Evolutionary conservation across 2,797 vertebrate species (phyloP), one percentile per base, ranked within the genome.

Genomic region (Darevskia nairensis): DNA sequence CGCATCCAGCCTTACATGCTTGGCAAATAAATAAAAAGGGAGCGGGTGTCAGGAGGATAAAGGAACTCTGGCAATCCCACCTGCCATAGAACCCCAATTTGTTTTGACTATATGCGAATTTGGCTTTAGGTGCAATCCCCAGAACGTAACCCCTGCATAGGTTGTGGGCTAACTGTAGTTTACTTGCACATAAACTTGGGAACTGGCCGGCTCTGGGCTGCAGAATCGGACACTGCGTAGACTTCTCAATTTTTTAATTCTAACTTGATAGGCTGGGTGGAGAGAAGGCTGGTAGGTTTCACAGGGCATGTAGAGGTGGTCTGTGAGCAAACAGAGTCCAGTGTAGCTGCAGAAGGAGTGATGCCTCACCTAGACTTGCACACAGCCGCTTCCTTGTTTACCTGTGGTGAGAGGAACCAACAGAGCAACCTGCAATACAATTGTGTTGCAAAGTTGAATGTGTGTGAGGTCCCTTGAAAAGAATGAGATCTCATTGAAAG

Each of bases 121-220:
- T 50, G 3, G 11, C 11, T 50, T 50, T 50, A 13, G 50, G 50
- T 50, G 11, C 50, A 50, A 50, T 13, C 11, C 50, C 50, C 50
- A 3, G 50, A 50, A 50, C 0, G 11, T 50, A 50, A 50, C 11
- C 11, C 11, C 11, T 50, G 50, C 0, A 3, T 1, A 50, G 3
- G 50, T 50, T 50, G 50, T 13, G 11, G 50, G 50, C 50, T 50
- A 1, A 50, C 11, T 50, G 50, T 50, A 1, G 50, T 50, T 50
- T 13, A 50, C 50, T 13, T 50, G 50, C 50, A 50, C 50, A 50
- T 50, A 50, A 55, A 55, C 50, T 55, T 55, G 13, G 13, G 11
- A 55, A 55, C 50, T 55, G 50, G 50, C 13, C 1, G 3, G 0
- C 13, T 55, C 50, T 55, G 50, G 13, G 50, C 50, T 55, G 50